Evolutionary conservation across 2,888 invertebrate genomes (phyloP), one percentile per base, ranked within the genome.

Genomic region (Lamellibrachia columna): DNA sequence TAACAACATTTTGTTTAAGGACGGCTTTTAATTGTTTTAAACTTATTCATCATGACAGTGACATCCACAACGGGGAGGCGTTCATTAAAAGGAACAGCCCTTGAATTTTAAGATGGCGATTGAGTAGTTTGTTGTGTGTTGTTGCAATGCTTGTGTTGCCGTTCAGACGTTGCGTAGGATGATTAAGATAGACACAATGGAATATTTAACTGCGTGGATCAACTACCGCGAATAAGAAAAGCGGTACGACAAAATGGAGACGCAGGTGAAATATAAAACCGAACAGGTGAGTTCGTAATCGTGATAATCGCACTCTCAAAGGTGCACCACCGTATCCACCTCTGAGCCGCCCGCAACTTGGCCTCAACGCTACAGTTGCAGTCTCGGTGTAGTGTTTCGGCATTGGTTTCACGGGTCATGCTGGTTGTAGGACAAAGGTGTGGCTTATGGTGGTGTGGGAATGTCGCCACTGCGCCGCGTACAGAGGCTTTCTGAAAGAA

Each of bases 51-150:
- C 75, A 15, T 22, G 75, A 75, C 2, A 4, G 22, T 6, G n/a
- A 75, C 75, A 75, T 22, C 75, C 7, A 58, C 58, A 58, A 58
- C 58, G 15, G 58, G 58, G 58, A 58, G 58, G 58, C 58, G 8
- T 58, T 58, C 75, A 75, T 75, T 75, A 22, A 75, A 75, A 15
- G 75, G 75, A 75, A 75, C 2, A 75, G 75, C 75, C 75, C 22
- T 75, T 75, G 75, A 75, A 75, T 75, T 75, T 75, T 75, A 75
- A 75, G 75, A 75, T 75, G 75, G 75, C 75, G 75, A 75, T 75
- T 75, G 75, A 75, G 75, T 75, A 75, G 75, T 75, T 75, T 75
- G 75, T 75, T 75, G 75, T 75, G 75, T 11, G 75, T 75, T 75
- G n/a, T 75, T 22, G 75, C 75, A 75, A 40, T 40, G 40, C 75